phyloP scores from a whole-genome alignment of 2,888 invertebrate genomes.

The Drosophila dives region DNA sequence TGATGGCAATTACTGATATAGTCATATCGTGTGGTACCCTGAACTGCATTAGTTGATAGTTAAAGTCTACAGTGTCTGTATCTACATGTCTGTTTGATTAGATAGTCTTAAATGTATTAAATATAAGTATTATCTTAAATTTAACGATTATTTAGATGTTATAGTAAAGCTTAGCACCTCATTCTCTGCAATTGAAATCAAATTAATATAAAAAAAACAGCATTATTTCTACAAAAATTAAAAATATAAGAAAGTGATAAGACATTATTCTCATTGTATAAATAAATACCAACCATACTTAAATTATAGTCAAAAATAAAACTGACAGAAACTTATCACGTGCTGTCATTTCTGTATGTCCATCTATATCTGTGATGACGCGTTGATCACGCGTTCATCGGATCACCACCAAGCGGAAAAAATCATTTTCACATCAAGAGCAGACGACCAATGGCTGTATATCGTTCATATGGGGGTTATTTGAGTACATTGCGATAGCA shows the following conservation, averaged over 20 bases:
- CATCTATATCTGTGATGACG: conserved; percentile 40
- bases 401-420: neutral
- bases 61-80: neutral
- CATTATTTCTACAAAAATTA: neutral
- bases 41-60: neutral
- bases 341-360: conserved; percentile 42
- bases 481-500: conserved; percentile 33
- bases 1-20: neutral
- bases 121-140: neutral
- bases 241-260: neutral
- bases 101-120: neutral
- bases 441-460: conserved; percentile 6
- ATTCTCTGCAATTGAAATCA: neutral
- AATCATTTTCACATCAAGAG: neutral
- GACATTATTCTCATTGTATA: conserved; percentile 55
- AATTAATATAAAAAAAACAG: neutral
- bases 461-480: conserved; percentile 25
- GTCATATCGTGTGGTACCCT: neutral
- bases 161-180: neutral
- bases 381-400: conserved; percentile 48
- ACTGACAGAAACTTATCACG: conserved; percentile 61
- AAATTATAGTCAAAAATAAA: conserved; percentile 62
- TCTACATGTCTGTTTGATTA: neutral
- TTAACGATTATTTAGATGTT: neutral
- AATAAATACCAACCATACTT: conserved; percentile 57